These are phyloP conservation scores for Nymphalis c-album DNA, from an alignment of 2,888 invertebrate genomes.

Conservation along the genomic window DNA sequence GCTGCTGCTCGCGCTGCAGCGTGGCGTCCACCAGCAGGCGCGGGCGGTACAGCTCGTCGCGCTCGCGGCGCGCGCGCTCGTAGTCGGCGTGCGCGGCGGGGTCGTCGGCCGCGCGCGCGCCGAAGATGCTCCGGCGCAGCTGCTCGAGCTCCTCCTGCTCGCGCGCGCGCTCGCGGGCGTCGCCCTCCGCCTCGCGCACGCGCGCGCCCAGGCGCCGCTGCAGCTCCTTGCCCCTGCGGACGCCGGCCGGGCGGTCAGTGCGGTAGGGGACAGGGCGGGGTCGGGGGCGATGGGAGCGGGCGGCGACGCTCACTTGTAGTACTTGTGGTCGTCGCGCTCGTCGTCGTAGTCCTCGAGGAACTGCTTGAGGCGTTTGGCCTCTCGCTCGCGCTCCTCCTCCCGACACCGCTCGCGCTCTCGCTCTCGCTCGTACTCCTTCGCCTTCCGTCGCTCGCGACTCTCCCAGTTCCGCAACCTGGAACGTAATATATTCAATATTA, in stretches of 20 bases:
- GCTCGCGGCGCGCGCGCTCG: constrained; percentile 76
- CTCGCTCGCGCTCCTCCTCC: constrained; percentile 93
- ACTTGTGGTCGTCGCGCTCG: constrained; percentile 97
- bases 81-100: constrained; percentile 50
- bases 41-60: constrained; percentile 92
- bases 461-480: constrained; percentile 87
- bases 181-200: constrained; percentile 95
- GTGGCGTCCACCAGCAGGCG: constrained; percentile 88
- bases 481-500: too few species aligned
- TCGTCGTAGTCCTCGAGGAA: constrained; percentile 99
- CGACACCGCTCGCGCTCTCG: constrained; percentile 87
- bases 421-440: constrained; percentile 94
- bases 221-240: constrained; percentile 87
- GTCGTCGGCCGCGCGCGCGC: constrained; percentile 82
- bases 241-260: constrained; percentile 44
- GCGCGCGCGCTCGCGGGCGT: constrained; percentile 93
- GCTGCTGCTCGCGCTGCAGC: constrained; percentile 82
- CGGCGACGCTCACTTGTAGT: constrained; percentile 83
- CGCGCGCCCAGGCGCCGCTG: constrained; percentile 94
- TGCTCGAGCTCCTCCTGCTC: constrained; percentile 95
- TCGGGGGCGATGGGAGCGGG: neutral
- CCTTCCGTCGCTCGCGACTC: constrained; percentile 92
- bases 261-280: neutral
- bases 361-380: constrained; percentile 96
- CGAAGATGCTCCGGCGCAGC: constrained; percentile 70